Conservation (phyloP, 2,113 vertebrate genomes). For the Halcyon malimbica region DNA sequence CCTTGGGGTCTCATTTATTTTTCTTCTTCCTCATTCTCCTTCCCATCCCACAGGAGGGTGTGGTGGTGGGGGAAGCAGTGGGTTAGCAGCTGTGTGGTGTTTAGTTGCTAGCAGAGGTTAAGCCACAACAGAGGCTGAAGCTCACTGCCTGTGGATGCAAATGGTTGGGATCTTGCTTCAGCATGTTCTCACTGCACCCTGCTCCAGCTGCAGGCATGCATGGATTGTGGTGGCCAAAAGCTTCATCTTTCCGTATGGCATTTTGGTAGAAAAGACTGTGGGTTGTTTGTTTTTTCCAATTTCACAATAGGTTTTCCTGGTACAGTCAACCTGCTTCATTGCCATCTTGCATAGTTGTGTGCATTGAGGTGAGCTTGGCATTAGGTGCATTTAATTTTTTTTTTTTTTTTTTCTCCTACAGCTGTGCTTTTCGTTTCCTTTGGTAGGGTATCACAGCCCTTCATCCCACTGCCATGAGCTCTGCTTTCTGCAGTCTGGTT, state of each 20-base stretch:
- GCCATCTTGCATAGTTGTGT: accelerated
- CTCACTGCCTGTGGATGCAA: not conserved
- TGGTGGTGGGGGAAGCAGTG: no score
- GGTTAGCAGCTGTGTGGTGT: no score
- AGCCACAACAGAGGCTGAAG: not conserved
- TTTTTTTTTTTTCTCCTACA: not conserved
- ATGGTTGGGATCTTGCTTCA: not conserved
- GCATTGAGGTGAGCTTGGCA: not conserved
- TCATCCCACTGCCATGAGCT: not conserved
- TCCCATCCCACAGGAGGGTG: no score
- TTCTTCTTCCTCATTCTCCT: no score
- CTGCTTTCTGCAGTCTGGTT: slow-evolving; percentile 32
- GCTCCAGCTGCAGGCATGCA: not conserved
- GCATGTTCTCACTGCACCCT: not conserved
- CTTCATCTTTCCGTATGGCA: not conserved
- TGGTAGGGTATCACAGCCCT: not conserved
- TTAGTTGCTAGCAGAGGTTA: no score
- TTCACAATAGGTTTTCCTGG: not conserved
- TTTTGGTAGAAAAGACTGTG: not conserved
- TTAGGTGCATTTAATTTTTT: not conserved
- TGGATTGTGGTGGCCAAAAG: not conserved
- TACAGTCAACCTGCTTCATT: not conserved
- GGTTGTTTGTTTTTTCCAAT: not conserved
- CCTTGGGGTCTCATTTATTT: no score
- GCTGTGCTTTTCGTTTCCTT: not conserved